Evolutionary conservation across 2,888 invertebrate species (phyloP).

Genomic region (Eretmocerus hayati): DNA sequence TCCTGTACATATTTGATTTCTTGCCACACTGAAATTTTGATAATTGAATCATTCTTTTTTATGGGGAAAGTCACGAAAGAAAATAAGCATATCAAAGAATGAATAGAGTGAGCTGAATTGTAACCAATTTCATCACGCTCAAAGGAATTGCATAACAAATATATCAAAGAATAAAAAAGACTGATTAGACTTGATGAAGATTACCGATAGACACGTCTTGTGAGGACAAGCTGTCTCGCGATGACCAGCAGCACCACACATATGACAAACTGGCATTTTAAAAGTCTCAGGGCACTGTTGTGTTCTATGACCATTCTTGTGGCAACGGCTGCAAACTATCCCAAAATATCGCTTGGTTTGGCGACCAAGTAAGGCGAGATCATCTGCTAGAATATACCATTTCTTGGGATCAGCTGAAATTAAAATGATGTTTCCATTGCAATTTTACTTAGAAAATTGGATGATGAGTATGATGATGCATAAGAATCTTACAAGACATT

Average conservation of each 20-base stretch:
- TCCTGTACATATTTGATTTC: constrained; percentile 31
- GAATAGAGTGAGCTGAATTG: too few species aligned
- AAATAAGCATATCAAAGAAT: too few species aligned
- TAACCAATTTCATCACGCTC: too few species aligned
- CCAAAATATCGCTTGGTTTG: constrained; percentile 28
- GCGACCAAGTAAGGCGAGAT: constrained; percentile 21
- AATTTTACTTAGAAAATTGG: too few species aligned
- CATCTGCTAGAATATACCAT: constrained; percentile 38
- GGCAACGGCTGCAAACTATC: constrained; percentile 55
- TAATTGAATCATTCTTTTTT: too few species aligned
- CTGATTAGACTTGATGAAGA: too few species aligned
- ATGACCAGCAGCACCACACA: constrained; percentile 65
- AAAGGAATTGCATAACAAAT: too few species aligned
- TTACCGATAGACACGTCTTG: constrained; percentile 64
- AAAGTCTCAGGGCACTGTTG: constrained; percentile 54
- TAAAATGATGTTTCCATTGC: not conserved
- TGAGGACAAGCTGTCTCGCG: constrained; percentile 61
- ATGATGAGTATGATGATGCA: too few species aligned
- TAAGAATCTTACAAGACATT: constrained; percentile 57
- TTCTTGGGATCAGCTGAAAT: constrained; percentile 33
- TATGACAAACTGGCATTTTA: constrained; percentile 51
- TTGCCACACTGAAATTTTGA: constrained; percentile 70
- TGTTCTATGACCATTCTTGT: constrained; percentile 57
- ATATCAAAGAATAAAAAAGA: too few species aligned
- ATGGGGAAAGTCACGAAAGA: too few species aligned